Base-by-base conservation (phyloP, 2,888 invertebrate species). In the Priocnemis perturbator region DNA sequence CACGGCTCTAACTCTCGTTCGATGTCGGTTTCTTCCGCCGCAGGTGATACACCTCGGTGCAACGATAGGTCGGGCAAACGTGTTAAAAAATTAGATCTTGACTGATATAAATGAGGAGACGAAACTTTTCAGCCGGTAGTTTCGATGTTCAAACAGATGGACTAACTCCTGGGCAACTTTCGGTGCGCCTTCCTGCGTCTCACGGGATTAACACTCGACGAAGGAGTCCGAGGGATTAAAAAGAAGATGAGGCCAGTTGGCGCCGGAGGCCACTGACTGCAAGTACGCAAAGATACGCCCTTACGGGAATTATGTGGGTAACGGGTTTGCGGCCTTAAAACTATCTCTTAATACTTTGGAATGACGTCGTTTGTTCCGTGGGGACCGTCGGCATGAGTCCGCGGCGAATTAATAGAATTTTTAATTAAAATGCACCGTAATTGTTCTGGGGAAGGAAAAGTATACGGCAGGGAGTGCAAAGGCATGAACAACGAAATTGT, bases 401-500 rank as follows among this genome's bases (percentile, higher is more conserved):
- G 58, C 59, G 23, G 73, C 71, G 81, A 82, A 86, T 86, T 86
- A 86, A 86, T 86, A 83, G 83, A 84, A 85, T 86, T 86, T 86
- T 86, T 86, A 85, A 86, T 86, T 86, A 84, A 86, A 86, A 81
- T 77, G 77, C 83, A 60, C 77, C 70, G 79, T 83, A 84, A 86
- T 86, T 83, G 81, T 80, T 66, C 75, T 19, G 76, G 73, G 67
- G 21, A 62, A 69, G 56, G 69, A 69, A 71, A 71, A 72, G 69
- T 73, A 57, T 58, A 60, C 57, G 73, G 65, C 61, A n/a, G 73
- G 63, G 67, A 72, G 55, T 53, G 67, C 44, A 52, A 53, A 52
- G 47, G 64, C 60, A 65, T 17, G 63, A 65, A 53, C 69, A 69
- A 72, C 69, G 59, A 72, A 74, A 78, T 72, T 69, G 67, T 61